phyloP scores from a whole-genome alignment of 2,888 invertebrate species.

The Caenorhabditis drosophilae region DNA sequence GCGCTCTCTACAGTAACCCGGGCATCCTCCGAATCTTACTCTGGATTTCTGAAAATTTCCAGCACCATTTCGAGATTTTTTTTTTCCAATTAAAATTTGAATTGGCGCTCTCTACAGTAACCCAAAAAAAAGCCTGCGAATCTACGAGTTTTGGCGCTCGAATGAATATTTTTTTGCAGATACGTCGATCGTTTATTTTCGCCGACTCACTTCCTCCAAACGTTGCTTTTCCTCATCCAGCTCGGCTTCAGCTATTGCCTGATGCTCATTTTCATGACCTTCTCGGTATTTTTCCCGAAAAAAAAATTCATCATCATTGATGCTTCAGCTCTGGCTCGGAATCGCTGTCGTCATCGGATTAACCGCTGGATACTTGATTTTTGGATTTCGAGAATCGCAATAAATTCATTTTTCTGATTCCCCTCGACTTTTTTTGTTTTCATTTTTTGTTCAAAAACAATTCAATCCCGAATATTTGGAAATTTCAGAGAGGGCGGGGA shows the following conservation, averaged over 20 bases:
- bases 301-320: too few species aligned
- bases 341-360: constrained; percentile 53
- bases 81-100: too few species aligned
- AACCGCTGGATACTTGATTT: constrained; percentile 58
- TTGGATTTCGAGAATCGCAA: constrained; percentile 46
- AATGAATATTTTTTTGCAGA: too few species aligned
- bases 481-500: not conserved
- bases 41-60: too few species aligned
- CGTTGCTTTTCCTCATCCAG: constrained; percentile 58
- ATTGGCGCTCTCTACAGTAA: too few species aligned
- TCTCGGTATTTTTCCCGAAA: constrained; percentile 42
- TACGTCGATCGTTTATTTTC: constrained; percentile 48
- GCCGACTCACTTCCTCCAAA: constrained; percentile 53
- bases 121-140: too few species aligned
- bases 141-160: too few species aligned
- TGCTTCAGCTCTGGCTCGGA: constrained; percentile 57
- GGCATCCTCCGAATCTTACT: too few species aligned
- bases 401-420: constrained; percentile 3
- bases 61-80: too few species aligned
- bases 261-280: constrained; percentile 68
- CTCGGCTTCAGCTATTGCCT: constrained; percentile 57
- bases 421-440: too few species aligned
- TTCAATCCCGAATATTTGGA: not conserved
- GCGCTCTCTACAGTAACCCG: too few species aligned
- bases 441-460: constrained; percentile 3